Evolutionary conservation across 2,113 vertebrate species (phyloP).

Genomic region (Ornithorhynchus anatinus): DNA sequence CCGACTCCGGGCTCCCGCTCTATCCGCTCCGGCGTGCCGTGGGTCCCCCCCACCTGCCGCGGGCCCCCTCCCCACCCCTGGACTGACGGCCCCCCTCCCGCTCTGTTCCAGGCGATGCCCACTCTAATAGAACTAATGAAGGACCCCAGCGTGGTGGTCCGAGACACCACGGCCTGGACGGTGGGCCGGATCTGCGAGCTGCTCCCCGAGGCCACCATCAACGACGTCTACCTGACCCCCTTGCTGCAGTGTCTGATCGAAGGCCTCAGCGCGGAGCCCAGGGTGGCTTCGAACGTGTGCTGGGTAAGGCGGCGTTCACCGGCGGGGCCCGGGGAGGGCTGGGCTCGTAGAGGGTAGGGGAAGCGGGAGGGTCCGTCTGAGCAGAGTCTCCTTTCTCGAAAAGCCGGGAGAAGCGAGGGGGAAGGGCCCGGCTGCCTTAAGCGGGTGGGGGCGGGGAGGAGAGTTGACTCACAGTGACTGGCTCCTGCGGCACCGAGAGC

Average conservation of each 20-base stretch:
- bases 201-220: constrained; percentile 95
- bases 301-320: constrained; percentile 79
- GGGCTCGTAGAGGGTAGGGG: neutral
- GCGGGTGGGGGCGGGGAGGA: constrained; percentile 17
- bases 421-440: neutral
- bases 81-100: too few species aligned
- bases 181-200: constrained; percentile 96
- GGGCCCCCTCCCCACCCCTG: too few species aligned
- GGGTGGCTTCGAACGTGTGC: constrained; percentile 98
- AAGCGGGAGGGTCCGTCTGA: constrained; percentile 7
- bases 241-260: constrained; percentile 96
- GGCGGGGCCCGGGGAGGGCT: rapidly evolving
- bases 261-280: constrained; percentile 91
- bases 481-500: neutral
- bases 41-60: too few species aligned
- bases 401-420: neutral
- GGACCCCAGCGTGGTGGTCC: constrained; percentile 94
- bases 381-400: constrained; percentile 13
- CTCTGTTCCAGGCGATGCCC: constrained; percentile 85
- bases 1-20: too few species aligned
- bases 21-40: too few species aligned
- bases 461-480: neutral
- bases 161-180: constrained; percentile 97
- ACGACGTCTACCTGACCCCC: constrained; percentile 90
- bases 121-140: constrained; percentile 98